Evolutionary conservation across 1,140 invertebrate genomes (phyloP).

Genomic region (Drosophila pachea): DNA sequence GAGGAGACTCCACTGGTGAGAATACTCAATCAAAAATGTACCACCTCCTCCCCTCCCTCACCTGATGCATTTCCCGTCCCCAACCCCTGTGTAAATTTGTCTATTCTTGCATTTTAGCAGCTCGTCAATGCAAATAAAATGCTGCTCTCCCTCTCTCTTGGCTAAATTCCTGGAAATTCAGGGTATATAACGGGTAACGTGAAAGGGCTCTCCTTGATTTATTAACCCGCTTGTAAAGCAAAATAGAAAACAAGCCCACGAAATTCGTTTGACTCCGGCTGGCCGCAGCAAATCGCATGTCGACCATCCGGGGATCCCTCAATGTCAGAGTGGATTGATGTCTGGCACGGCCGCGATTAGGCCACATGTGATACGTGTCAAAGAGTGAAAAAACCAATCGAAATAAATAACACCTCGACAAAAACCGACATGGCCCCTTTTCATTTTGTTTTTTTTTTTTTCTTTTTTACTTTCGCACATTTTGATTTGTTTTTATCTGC

Average conservation of each 20-base stretch:
- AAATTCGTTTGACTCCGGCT: constrained; percentile 20
- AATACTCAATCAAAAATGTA: too few species aligned
- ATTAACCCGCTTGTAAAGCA: constrained; percentile 19
- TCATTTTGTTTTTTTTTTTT: not conserved
- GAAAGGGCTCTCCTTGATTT: constrained; percentile 19
- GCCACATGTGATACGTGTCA: constrained; percentile 35
- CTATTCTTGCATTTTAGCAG: too few species aligned
- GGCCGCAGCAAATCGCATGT: constrained; percentile 45
- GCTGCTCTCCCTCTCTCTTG: too few species aligned
- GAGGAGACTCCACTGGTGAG: not conserved
- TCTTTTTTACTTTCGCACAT: not conserved
- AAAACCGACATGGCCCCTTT: not conserved
- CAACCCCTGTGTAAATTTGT: too few species aligned
- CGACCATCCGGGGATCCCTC: constrained; percentile 9
- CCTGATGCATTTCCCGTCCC: too few species aligned
- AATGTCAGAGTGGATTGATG: constrained; percentile 40
- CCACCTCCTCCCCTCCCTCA: too few species aligned
- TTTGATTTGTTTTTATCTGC: constrained; percentile 5
- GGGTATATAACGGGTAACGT: constrained; percentile 12
- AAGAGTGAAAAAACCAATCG: constrained; percentile 27
- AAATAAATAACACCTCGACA: constrained; percentile 7
- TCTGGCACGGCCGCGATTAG: constrained; percentile 3
- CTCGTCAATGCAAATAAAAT: too few species aligned
- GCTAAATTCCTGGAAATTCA: too few species aligned
- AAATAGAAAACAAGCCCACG: constrained; percentile 5